These are phyloP conservation scores for Cyrtodaria siliqua DNA, from an alignment of 2,888 invertebrate species.

Conservation along the genomic window DNA sequence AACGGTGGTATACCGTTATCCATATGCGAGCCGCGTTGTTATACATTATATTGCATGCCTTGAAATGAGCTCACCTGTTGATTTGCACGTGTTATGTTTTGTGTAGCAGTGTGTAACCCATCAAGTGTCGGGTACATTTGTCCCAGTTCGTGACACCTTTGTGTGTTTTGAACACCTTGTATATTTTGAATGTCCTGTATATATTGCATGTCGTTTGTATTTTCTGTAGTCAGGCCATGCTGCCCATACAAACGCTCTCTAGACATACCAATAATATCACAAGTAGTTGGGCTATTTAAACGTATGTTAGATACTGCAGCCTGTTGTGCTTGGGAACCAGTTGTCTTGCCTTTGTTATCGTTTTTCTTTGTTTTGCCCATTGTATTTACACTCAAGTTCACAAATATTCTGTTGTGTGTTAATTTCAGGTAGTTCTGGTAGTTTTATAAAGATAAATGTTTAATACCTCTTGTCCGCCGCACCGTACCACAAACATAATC, in stretches of 20 bases:
- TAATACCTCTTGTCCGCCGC: too few species aligned
- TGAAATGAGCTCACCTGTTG: neutral
- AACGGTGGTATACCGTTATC: neutral
- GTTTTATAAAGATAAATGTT: too few species aligned
- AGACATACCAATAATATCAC: neutral
- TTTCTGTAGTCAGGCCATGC: neutral
- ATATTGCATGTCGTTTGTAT: neutral
- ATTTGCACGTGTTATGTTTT: neutral
- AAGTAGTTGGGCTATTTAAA: neutral
- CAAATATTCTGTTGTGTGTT: too few species aligned
- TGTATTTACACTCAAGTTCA: too few species aligned
- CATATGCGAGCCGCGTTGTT: neutral
- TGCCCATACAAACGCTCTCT: neutral
- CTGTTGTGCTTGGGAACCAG: too few species aligned
- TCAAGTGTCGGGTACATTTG: neutral
- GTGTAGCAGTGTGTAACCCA: neutral
- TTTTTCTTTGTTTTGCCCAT: constrained; percentile 1
- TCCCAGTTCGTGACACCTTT: neutral
- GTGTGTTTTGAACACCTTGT: too few species aligned
- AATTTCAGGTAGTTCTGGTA: too few species aligned
- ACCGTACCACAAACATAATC: too few species aligned
- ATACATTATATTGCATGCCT: neutral
- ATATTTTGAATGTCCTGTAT: neutral
- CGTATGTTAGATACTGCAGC: neutral
- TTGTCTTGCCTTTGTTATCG: neutral